Evolutionary conservation across 1,140 invertebrate genomes (phyloP), one percentile per base, ranked within the genome.

Genomic region (Leucophenga varia): DNA sequence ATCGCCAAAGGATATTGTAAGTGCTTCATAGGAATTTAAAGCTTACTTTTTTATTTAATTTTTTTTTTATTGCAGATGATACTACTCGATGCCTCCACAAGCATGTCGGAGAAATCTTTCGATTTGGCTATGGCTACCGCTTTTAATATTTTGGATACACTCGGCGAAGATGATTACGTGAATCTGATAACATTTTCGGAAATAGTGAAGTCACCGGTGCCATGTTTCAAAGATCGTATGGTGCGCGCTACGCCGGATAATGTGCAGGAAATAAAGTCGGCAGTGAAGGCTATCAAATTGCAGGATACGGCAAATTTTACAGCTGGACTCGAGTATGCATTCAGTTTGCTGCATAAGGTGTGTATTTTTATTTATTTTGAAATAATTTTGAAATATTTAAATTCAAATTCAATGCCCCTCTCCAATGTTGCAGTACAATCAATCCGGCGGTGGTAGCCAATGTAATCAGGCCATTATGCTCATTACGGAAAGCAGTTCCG

Each of bases 391-490:
- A 35, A 28, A 6, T 21, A 9, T 14, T 17, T 6, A 21, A 14
- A 43, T 19, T 19, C 9, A 2, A 28, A 39, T n/a, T n/a, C n/a
- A n/a, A 22, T 18, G 10, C 8, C 9, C 14, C 14, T 19, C 5
- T 52, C 47, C 43, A 47, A 52, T 54, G 58, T 65, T 75, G 12
- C 64, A 89, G 83, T 91, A 91, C 60, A 91, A 91, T 64, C 82
- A 86, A 45, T 88, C 86, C 0, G 84, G 86, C 2, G 82, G 86
- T 56, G 91, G 92, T 6, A 87, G 88, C 50, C 89, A 95, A 60
- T 99, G 97, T 72, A 98, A 99, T 78, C 95, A 98, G 79, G 95
- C 94, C 2, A 97, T 99, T 32, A 96, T 98, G 86, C 75, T 99
- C 37, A 87, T 99, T 22, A 92, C 91, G 3, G 92, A 97, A 64